phyloP scores from a whole-genome alignment of 30 jellyfish, hydroid and myxozoan genomes.

The Pseudorhiza aurosa region DNA sequence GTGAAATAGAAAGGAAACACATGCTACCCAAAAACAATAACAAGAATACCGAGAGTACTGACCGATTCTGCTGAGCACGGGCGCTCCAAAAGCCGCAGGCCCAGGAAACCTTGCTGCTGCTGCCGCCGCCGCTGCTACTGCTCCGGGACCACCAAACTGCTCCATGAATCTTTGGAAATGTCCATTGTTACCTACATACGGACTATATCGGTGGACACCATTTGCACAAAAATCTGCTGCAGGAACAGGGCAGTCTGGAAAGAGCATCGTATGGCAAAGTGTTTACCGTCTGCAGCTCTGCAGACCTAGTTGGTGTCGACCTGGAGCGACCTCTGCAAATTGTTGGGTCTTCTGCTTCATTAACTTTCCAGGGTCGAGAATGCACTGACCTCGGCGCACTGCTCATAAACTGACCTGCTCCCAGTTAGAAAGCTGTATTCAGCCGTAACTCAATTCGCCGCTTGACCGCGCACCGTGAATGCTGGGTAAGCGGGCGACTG shows the following conservation, averaged over 20 bases:
- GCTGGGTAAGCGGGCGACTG: conserved; percentile 25
- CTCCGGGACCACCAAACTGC: background rate
- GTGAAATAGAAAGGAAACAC: too few relatives aligned
- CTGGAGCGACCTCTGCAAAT: conserved; percentile 39
- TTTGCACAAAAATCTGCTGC: conserved; percentile 10
- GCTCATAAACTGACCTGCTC: conserved; percentile 40
- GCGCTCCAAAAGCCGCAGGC: conserved; percentile 62
- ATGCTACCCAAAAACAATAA: background rate
- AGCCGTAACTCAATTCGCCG: conserved; percentile 39
- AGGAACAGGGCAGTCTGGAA: conserved; percentile 29
- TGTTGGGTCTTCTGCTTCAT: conserved; percentile 17
- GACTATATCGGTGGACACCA: conserved; percentile 19
- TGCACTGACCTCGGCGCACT: conserved; percentile 49
- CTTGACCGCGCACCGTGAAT: conserved; percentile 52
- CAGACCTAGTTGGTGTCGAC: conserved; percentile 3
- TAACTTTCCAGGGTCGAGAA: conserved; percentile 34
- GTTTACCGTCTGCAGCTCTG: background rate
- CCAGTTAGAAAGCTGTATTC: background rate
- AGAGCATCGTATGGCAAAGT: conserved; percentile 5
- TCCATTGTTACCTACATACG: conserved; percentile 11
- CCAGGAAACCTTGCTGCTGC: conserved; percentile 20
- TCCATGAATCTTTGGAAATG: background rate
- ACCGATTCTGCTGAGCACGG: conserved; percentile 26
- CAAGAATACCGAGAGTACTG: conserved; percentile 5
- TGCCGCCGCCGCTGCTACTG: conserved; percentile 29